Base-by-base conservation (phyloP, 2,888 invertebrate genomes). In the Terebella lapidaria region DNA sequence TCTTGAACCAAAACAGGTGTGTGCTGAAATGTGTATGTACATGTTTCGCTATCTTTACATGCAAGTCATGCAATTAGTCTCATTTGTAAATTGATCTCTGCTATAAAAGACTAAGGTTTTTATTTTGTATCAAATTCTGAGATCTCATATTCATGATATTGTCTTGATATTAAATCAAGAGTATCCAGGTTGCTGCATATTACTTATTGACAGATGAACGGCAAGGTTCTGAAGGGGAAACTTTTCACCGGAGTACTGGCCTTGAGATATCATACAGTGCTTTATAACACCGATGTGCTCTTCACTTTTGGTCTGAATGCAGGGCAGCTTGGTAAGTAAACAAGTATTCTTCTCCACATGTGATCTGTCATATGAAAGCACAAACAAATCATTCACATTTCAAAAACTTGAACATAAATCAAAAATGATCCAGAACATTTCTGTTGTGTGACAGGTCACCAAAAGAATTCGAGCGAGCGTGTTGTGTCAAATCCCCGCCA, bases 221-320 rank as follows among this genome's bases (percentile, higher is more conserved):
- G 60, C 26, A 78, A 77, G 56, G 53, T 63, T 15, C 63, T 76
- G 51, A 79, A 78, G 68, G 73, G 76, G 3, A 70, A 72, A 46
- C 56, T 59, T 1, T 69, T 84, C 15, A 64, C 70, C 42, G 82
- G 88, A 0, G 83, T 92, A 1, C 84, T 86, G 70, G 88, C 89
- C 3, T 87, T 87, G 1, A 83, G 87, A 10, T 87, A 84, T 63
- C 91, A 92, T 79, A 88, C 89, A 0, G 86, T 89, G 0, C 63
- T 83, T 85, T 88, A 86, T 85, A 86, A 76, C 61, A 46, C 63
- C 5, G 72, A 83, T 28, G 84, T 83, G 1, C 79, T 91, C 0
- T 91, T 86, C 77, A 88, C 89, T 0, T 92, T 90, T 88, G 93
- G 93, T 1, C 82, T 86, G 2, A 91, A 93, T 81, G 84, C 86